A percentile compares a stretch with the other conserved stretches of the same genome.
Evolutionary conservation across 2,797 vertebrate genomes (phyloP).

Genomic region (Scomberomorus guttatus): DNA sequence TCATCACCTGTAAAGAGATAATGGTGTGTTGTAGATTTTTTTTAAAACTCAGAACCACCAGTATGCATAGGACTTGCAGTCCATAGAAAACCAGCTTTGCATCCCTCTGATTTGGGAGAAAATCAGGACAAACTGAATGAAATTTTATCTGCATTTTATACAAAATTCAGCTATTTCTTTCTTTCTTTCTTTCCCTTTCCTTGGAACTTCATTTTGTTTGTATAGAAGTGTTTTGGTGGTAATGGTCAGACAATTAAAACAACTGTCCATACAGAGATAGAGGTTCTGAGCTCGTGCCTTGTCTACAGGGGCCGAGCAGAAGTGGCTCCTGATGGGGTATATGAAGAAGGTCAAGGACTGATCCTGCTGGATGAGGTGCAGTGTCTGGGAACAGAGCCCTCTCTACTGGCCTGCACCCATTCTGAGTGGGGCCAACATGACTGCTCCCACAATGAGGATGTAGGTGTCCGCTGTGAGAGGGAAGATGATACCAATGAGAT

Average conservation of each 20-base stretch:
- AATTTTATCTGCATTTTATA: background rate
- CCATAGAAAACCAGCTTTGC: too few species aligned
- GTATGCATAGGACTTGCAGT: too few species aligned
- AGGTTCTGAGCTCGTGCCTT: background rate
- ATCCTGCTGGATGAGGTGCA: slow-evolving; percentile 91
- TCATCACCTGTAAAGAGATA: too few species aligned
- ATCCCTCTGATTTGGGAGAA: background rate
- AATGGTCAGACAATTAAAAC: background rate
- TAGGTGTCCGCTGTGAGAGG: slow-evolving; percentile 86
- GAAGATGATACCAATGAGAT: slow-evolving; percentile 71
- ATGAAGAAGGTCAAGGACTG: slow-evolving; percentile 85
- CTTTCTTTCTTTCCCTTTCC: too few species aligned
- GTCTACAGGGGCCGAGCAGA: slow-evolving; percentile 73
- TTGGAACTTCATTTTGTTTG: background rate
- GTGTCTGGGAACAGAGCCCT: slow-evolving; percentile 88
- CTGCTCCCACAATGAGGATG: slow-evolving; percentile 93
- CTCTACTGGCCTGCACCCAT: slow-evolving; percentile 88
- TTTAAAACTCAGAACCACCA: too few species aligned
- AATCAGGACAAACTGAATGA: background rate
- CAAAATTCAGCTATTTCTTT: background rate
- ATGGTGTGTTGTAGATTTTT: too few species aligned
- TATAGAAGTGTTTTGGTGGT: background rate
- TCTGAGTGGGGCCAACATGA: slow-evolving; percentile 91
- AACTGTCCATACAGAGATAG: background rate
- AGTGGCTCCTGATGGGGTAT: slow-evolving; percentile 74